Base-by-base conservation (phyloP, 1,140 invertebrate species). In the Magallana gigas region DNA sequence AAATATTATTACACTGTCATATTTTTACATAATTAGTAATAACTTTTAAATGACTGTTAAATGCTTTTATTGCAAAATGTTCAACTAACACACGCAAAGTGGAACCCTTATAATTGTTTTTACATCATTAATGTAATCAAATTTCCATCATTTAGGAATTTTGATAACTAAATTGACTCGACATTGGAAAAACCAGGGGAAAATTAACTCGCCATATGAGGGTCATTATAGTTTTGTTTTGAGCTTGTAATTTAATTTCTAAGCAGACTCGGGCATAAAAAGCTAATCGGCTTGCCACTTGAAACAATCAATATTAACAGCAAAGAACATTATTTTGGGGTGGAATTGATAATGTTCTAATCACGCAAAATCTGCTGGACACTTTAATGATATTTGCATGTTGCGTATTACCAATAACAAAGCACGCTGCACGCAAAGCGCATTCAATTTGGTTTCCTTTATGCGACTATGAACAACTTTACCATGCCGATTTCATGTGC, bases 211-310 rank as follows among this genome's bases (percentile, higher is more conserved):
- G 9, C 68, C 8, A 12, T 23, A 7, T 36, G 23, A 29, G 68
- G 23, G 12, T 11, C 68, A 76, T 12, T 29, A 29, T 11, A 36
- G 68, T 29, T 29, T 8, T 76, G 9, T 29, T 11, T 76, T 18
- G 68, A 23, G 36, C 68, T 29, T 23, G 18, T 36, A 76, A 76
- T 76, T 48, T 12, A 29, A 29, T 29, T 36, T 9, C 9, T 12
- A 9, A 29, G 68, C 9, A 18, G 64, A 23, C 64, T 11, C 18
- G 64, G 18, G 64, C 68, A 76, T 76, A 36, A 76, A 76, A 76
- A 76, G 68, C 68, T 76, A 76, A 76, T 76, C 68, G 68, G 68
- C 18, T 76, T 76, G 68, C 23, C 68, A 76, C 68, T 48, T 76
- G 68, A 29, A 76, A 36, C 68, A 36, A 76, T 76, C 68, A 76